phyloP scores from a whole-genome alignment of 2,113 vertebrate genomes.

The Mesoclemmys tuberculata region DNA sequence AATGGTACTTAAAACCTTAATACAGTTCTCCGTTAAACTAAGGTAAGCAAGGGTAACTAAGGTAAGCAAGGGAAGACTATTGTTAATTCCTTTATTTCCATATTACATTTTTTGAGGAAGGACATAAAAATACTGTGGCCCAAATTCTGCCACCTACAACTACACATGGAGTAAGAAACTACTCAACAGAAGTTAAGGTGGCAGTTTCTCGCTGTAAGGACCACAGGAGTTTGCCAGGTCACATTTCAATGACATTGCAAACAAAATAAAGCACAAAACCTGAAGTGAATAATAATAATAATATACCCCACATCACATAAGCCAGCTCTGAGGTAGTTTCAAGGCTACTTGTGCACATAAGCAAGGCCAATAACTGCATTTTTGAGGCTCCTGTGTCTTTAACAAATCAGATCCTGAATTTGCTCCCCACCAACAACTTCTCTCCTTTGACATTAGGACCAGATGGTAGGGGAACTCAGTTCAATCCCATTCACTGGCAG shows the following conservation, averaged over 20 bases:
- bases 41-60: constrained; percentile 90
- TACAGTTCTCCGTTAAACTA: constrained; percentile 97
- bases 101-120: neutral
- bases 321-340: neutral
- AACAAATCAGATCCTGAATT: neutral
- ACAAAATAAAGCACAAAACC: neutral
- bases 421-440: neutral
- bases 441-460: neutral
- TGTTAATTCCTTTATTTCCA: neutral
- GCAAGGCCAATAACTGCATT: neutral
- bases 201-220: neutral
- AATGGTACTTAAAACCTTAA: constrained; percentile 95
- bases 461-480: neutral
- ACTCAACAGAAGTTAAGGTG: neutral
- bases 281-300: neutral
- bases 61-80: constrained; percentile 76
- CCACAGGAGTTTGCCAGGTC: neutral
- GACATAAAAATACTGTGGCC: neutral
- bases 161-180: neutral
- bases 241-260: neutral
- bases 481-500: neutral
- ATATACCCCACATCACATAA: neutral
- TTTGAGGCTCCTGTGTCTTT: neutral
- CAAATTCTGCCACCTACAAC: neutral
- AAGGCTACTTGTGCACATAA: neutral